Evolutionary conservation across 1,140 invertebrate species (phyloP).

Genomic region (Drosophila ambigua): DNA sequence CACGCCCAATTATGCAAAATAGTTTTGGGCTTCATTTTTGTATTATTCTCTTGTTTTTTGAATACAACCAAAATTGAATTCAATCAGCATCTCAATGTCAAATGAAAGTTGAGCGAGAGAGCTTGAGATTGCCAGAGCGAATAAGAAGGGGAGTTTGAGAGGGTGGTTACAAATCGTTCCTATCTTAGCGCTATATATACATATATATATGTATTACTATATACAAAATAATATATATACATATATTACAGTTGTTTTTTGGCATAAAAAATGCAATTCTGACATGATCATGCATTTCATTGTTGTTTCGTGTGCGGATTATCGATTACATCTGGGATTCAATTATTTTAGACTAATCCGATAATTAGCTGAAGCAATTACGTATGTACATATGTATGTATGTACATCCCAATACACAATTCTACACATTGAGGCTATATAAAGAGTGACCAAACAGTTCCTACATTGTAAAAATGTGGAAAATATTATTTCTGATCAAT

Average conservation of each 20-base stretch:
- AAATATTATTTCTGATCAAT: constrained; percentile 22
- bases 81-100: constrained; percentile 51
- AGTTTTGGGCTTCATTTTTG: constrained; percentile 26
- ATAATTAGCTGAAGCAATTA: constrained; percentile 28
- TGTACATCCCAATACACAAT: no score
- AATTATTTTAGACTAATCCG: constrained; percentile 33
- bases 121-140: constrained; percentile 1
- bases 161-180: no score
- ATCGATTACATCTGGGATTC: constrained; percentile 22
- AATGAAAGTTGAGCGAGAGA: constrained; percentile 21
- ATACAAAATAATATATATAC: no score
- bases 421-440: constrained; percentile 26
- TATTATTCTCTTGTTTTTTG: constrained; percentile 1
- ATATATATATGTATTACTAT: no score
- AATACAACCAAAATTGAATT: constrained; percentile 16
- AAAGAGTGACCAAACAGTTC: neutral
- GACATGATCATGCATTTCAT: neutral
- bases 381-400: no score
- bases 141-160: no score
- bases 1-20: constrained; percentile 60
- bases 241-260: no score
- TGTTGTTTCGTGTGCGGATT: constrained; percentile 15
- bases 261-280: neutral
- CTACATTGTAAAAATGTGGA: constrained; percentile 38
- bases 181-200: no score